A percentile compares a stretch with the other conserved stretches of the same genome.
phyloP scores from a whole-genome alignment of 2,113 vertebrate genomes.

The Lycaon pictus region DNA sequence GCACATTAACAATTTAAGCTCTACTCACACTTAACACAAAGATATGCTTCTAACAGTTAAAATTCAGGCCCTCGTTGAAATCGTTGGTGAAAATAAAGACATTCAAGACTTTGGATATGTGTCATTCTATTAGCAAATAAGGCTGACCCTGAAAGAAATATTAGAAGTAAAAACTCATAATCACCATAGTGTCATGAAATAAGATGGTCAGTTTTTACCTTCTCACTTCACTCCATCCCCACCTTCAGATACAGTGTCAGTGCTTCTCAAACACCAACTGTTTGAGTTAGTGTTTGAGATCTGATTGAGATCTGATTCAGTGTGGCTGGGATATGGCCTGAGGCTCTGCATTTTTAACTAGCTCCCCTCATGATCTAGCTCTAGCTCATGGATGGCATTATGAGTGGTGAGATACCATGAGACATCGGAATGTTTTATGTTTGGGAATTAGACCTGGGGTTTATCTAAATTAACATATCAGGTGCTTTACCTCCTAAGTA shows the following conservation, averaged over 20 bases:
- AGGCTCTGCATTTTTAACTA: neutral
- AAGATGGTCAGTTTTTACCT: neutral
- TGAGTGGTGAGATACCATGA: neutral
- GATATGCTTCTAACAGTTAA: neutral
- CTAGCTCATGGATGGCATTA: accelerated
- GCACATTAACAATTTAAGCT: neutral
- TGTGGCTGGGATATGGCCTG: accelerated
- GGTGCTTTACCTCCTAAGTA: neutral
- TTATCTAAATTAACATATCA: neutral
- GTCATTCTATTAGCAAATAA: neutral
- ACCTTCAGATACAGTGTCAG: neutral
- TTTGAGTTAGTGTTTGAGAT: neutral
- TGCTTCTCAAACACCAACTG: neutral
- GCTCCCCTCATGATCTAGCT: neutral
- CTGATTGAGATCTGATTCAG: neutral
- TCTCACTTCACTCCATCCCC: neutral
- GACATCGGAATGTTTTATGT: neutral
- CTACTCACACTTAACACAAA: neutral
- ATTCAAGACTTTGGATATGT: neutral
- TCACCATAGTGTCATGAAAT: neutral
- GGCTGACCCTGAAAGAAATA: neutral
- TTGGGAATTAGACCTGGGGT: neutral
- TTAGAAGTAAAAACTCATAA: neutral
- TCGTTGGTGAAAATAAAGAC: neutral
- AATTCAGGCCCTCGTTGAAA: neutral